Conservation (phyloP, 2,888 invertebrate species). For the Aporophyla nigra region DNA sequence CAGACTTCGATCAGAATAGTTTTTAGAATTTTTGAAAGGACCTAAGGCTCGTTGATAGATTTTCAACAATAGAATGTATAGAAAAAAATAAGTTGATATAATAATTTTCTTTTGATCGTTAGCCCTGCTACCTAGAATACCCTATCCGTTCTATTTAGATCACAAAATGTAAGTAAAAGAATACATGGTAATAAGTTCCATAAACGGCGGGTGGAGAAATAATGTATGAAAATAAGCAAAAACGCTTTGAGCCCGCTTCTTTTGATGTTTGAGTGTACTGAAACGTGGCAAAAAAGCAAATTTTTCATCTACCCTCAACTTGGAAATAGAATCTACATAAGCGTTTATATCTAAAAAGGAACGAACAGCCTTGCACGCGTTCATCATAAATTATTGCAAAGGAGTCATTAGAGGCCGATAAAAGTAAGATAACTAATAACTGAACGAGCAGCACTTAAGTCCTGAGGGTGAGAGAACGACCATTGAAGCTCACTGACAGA, state of each 20-base stretch:
- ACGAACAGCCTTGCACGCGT: slow-evolving; percentile 76
- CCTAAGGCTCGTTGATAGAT: not conserved
- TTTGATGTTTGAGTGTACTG: slow-evolving; percentile 83
- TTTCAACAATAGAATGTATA: not conserved
- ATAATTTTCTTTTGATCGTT: not conserved
- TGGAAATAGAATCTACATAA: slow-evolving; percentile 78
- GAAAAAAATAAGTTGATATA: not conserved
- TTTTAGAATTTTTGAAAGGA: not conserved
- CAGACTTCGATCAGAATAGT: not conserved
- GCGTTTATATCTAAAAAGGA: slow-evolving; percentile 79
- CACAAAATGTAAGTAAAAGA: slow-evolving; percentile 67
- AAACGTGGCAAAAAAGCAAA: slow-evolving; percentile 71
- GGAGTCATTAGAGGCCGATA: slow-evolving; percentile 82
- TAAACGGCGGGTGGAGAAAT: slow-evolving; percentile 75
- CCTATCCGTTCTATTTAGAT: slow-evolving; percentile 23
- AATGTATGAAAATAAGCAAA: slow-evolving; percentile 82
- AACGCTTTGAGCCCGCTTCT: slow-evolving; percentile 73
- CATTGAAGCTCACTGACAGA: slow-evolving; percentile 86
- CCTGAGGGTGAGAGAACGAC: slow-evolving; percentile 77
- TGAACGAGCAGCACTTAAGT: slow-evolving; percentile 81
- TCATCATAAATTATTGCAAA: slow-evolving; percentile 79
- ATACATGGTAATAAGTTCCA: slow-evolving; percentile 77
- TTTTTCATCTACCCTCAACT: slow-evolving; percentile 71
- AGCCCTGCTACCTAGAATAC: not conserved
- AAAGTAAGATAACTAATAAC: slow-evolving; percentile 82